These are phyloP conservation scores for Syrphus vitripennis DNA, from an alignment of 2,888 invertebrate genomes.

Conservation along the genomic window DNA sequence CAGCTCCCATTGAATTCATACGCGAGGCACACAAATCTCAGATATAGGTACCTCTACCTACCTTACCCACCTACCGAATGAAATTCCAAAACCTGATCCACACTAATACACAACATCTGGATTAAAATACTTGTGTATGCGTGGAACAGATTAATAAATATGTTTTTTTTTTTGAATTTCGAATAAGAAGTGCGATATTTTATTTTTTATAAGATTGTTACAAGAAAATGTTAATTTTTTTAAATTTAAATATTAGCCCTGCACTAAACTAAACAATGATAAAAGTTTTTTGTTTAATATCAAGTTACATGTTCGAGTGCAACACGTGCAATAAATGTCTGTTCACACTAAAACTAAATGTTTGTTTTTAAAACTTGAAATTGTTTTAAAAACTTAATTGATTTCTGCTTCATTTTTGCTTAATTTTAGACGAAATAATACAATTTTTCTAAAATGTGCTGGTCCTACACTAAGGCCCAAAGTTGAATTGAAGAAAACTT, in stretches of 20 bases:
- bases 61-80: conserved; percentile 63
- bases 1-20: conserved; percentile 79
- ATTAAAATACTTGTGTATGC: conserved; percentile 51
- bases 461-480: neutral
- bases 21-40: conserved; percentile 69
- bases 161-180: conserved; percentile 13
- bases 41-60: conserved; percentile 29
- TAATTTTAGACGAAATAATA: neutral
- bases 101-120: conserved; percentile 70
- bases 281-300: neutral
- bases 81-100: conserved; percentile 71
- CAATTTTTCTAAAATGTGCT: neutral
- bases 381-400: neutral
- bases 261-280: neutral
- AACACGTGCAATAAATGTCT: neutral
- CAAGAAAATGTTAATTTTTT: neutral
- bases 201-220: conserved; percentile 40
- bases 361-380: neutral
- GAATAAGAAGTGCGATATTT: conserved; percentile 50
- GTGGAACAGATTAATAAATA: conserved; percentile 56
- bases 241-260: neutral
- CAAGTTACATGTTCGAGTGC: neutral
- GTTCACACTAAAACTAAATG: neutral
- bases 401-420: neutral
- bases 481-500: conserved; percentile 52